Evolutionary conservation across 2,888 invertebrate genomes (phyloP).

Genomic region (Cephus sareptanus): DNA sequence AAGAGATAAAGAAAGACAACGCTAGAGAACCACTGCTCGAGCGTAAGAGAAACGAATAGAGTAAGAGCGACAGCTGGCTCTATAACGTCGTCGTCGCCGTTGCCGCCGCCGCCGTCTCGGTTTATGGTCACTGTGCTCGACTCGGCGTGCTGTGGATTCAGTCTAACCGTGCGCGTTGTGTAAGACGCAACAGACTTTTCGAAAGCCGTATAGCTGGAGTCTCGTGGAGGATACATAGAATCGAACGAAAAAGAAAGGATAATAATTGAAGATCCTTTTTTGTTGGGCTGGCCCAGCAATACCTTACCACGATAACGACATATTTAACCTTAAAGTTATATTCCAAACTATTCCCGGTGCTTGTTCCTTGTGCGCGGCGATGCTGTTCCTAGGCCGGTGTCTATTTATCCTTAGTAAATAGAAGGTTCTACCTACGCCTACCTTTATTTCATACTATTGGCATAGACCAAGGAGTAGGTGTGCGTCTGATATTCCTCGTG

Average conservation of each 20-base stretch:
- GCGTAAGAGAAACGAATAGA: conserved; percentile 28
- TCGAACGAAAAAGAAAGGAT: not conserved
- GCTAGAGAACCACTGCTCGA: conserved; percentile 10
- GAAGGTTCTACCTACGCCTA: not conserved
- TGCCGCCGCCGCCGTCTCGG: conserved; percentile 28
- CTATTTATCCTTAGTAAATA: not conserved
- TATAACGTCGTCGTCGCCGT: not conserved
- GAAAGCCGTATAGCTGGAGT: not conserved
- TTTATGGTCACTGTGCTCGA: conserved; percentile 44
- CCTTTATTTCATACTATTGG: not conserved
- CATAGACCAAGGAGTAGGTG: not conserved
- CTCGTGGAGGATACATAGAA: not conserved
- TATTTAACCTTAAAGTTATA: not conserved
- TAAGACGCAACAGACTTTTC: not conserved
- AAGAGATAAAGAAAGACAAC: conserved; percentile 13
- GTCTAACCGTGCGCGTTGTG: conserved; percentile 49
- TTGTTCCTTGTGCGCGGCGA: not conserved
- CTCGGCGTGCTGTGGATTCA: conserved; percentile 30
- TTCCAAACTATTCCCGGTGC: not conserved
- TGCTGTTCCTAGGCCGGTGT: not conserved
- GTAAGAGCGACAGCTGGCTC: conserved; percentile 25
- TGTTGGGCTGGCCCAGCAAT: not conserved
- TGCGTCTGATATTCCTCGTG: not conserved
- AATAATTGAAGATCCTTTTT: not conserved
- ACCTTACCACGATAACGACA: not conserved